Evolutionary conservation across 1,140 invertebrate genomes (phyloP).

Genomic region (Hylaeus anthracinus): DNA sequence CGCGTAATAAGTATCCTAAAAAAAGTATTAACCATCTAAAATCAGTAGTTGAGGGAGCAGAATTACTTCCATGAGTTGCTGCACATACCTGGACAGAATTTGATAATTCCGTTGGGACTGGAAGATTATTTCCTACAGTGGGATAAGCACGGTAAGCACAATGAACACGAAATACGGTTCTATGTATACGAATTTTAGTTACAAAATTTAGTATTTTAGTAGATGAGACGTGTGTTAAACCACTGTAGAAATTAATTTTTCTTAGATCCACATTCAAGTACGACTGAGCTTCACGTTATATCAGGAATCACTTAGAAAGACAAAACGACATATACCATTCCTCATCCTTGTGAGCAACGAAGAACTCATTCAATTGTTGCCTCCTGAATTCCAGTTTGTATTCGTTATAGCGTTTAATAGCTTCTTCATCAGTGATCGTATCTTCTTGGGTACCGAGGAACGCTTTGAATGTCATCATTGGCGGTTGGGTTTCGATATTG

Average conservation of each 20-base stretch:
- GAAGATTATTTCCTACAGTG: constrained; percentile 44
- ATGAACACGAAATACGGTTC: background rate
- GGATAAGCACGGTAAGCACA: background rate
- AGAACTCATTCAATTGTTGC: constrained; percentile 99
- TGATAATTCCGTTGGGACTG: background rate
- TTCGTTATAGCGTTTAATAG: constrained; percentile 98
- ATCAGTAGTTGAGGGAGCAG: too few species aligned
- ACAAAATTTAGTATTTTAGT: background rate
- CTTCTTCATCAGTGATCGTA: constrained; percentile 97
- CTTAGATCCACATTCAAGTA: constrained; percentile 37
- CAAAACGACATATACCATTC: constrained; percentile 91
- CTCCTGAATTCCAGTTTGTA: constrained; percentile 98
- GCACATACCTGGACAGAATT: constrained; percentile 36
- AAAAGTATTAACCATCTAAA: too few species aligned
- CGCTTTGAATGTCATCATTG: constrained; percentile 98
- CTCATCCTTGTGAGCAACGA: constrained; percentile 99
- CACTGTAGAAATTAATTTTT: constrained; percentile 54
- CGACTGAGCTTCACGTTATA: constrained; percentile 16
- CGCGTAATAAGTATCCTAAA: too few species aligned
- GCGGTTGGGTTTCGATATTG: constrained; percentile 89
- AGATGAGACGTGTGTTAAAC: background rate
- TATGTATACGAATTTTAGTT: background rate
- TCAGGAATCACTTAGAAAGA: background rate
- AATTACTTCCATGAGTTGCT: too few species aligned
- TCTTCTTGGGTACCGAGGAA: constrained; percentile 98